Evolutionary conservation across 2,797 vertebrate genomes (phyloP).

Genomic region (Melanotaenia maccullochi): DNA sequence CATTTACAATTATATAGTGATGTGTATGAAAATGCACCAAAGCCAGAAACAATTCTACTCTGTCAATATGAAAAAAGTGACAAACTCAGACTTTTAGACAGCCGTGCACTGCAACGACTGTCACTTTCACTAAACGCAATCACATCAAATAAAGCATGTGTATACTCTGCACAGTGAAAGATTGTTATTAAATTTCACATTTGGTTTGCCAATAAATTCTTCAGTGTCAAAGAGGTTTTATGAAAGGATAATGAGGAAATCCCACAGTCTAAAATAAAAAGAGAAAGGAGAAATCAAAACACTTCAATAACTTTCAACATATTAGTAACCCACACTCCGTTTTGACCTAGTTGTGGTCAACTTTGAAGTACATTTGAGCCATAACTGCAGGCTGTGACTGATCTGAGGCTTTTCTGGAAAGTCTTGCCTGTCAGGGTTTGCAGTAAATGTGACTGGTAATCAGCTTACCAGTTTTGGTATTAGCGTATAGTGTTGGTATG

Average conservation of each 20-base stretch:
- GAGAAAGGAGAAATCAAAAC: constrained; percentile 10
- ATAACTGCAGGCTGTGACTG: not conserved
- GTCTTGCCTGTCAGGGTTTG: constrained; percentile 43
- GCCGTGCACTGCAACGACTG: not conserved
- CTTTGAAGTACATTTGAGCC: constrained; percentile 50
- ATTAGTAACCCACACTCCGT: constrained; percentile 21
- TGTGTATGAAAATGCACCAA: constrained; percentile 31
- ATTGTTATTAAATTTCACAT: constrained; percentile 22
- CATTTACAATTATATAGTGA: constrained; percentile 34
- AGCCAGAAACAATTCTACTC: constrained; percentile 54
- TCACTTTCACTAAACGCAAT: constrained; percentile 26
- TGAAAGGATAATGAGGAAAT: constrained; percentile 7
- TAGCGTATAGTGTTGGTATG: constrained; percentile 57
- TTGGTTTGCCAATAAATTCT: constrained; percentile 21
- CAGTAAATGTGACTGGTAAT: constrained; percentile 70
- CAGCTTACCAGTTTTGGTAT: constrained; percentile 53
- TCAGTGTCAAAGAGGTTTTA: constrained; percentile 11
- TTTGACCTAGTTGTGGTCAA: constrained; percentile 42
- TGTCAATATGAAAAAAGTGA: constrained; percentile 27
- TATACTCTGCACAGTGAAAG: constrained; percentile 15
- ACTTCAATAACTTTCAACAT: constrained; percentile 17
- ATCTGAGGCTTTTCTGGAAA: constrained; percentile 42
- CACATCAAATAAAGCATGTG: constrained; percentile 23
- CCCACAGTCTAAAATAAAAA: not conserved
- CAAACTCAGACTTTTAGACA: constrained; percentile 35